These are phyloP conservation scores for Galleria mellonella DNA, from an alignment of 1,140 invertebrate species.

Conservation along the genomic window DNA sequence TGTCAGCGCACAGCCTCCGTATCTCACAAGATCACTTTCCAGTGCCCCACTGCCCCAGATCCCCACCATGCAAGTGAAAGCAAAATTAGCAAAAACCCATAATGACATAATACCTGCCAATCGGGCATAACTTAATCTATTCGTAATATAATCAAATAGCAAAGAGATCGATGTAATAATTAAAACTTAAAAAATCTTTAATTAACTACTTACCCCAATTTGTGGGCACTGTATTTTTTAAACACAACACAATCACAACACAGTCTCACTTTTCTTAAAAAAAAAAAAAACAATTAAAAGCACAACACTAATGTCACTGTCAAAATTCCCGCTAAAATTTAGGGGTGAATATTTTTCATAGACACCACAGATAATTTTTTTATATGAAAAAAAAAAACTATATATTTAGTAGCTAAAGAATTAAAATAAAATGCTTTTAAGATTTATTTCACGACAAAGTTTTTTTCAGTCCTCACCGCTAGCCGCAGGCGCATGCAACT, in stretches of 20 bases:
- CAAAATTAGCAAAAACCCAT: slow-evolving; percentile 17
- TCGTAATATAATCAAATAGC: neutral
- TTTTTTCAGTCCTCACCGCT: too few species aligned
- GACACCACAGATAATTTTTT: neutral
- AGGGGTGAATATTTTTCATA: neutral
- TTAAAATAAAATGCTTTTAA: too few species aligned
- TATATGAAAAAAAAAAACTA: too few species aligned
- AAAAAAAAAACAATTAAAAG: neutral
- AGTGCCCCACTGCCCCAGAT: slow-evolving; percentile 24
- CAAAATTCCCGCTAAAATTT: neutral
- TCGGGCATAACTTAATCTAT: slow-evolving; percentile 5
- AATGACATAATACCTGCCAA: slow-evolving; percentile 14
- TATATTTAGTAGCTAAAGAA: too few species aligned
- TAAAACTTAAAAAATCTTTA: too few species aligned
- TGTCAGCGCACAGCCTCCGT: slow-evolving; percentile 24
- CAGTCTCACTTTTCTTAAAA: slow-evolving; percentile 1
- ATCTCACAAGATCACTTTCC: slow-evolving; percentile 31
- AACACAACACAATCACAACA: neutral
- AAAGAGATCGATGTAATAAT: neutral
- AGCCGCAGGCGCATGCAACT: neutral
- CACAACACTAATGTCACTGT: slow-evolving; percentile 1
- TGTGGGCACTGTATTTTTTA: neutral
- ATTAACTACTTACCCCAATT: neutral
- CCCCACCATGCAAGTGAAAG: slow-evolving; percentile 13
- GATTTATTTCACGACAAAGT: too few species aligned